Conservation (phyloP, 2,113 vertebrate species). For the Aldabrachelys gigantea region DNA sequence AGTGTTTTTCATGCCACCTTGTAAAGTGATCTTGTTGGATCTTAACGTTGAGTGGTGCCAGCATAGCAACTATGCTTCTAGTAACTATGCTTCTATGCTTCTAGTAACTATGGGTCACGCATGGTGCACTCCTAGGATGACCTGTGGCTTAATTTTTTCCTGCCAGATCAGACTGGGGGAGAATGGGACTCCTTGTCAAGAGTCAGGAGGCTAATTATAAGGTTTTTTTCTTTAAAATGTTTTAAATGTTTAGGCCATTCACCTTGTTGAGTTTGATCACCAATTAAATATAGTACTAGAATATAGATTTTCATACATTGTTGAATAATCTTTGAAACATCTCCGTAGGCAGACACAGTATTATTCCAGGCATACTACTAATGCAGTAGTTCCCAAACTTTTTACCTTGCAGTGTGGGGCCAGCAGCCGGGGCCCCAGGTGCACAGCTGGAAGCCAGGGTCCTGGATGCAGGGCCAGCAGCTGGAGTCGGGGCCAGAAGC, state of each 20-base stretch:
- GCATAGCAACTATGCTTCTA: not conserved
- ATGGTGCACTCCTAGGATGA: not conserved
- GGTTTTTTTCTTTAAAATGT: not conserved
- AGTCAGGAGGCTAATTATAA: not conserved
- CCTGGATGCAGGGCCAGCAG: too few relatives aligned
- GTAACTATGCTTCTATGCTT: not conserved
- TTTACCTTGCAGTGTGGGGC: too few relatives aligned
- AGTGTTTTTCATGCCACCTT: not conserved
- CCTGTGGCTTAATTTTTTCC: not conserved
- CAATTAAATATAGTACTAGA: not conserved
- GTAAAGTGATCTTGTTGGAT: not conserved
- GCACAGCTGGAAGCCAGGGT: too few relatives aligned
- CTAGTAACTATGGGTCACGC: not conserved
- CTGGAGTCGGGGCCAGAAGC: too few relatives aligned
- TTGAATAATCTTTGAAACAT: not conserved
- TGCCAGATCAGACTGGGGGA: not conserved
- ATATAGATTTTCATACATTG: not conserved
- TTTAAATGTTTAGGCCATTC: not conserved
- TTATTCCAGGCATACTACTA: not conserved
- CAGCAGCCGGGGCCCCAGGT: too few relatives aligned
- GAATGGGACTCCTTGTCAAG: not conserved
- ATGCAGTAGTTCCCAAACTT: not conserved
- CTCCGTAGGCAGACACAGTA: not conserved
- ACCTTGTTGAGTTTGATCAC: not conserved
- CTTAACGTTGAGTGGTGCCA: not conserved